Base-by-base conservation (phyloP, 2,113 vertebrate genomes). In the Corythoichthys intestinalis region DNA sequence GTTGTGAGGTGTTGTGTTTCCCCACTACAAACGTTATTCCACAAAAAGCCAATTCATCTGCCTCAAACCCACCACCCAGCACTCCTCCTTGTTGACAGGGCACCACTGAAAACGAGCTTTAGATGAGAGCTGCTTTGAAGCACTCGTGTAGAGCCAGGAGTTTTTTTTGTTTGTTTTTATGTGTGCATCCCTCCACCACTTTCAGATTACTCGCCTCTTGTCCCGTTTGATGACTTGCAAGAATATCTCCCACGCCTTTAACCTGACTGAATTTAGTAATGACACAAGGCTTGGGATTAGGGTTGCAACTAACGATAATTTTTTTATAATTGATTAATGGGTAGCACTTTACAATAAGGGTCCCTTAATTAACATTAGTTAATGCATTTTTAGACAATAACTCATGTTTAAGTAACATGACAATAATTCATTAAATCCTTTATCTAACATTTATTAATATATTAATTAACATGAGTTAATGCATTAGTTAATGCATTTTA, bases 111-210 rank as follows among this genome's bases (percentile, higher is more conserved):
- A 87, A 67, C 72, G 65, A 77, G 72, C 73, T 79, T 48, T 60
- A 85, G 75, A 85, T 77, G 79, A 88, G 79, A 66, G 73, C 57
- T 50, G 75, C 83, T 86, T 85, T 86, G 78, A 83, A 85, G 82
- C 71, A 69, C 58, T 72, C 13, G 60, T 83, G 76, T 79, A 81
- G 75, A 85, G 79, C 74, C 71, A 72, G 67, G 60, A 68, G 75
- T 61, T 58, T 72, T 85, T 79, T 28, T 28, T 28, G 20, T 84
- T 81, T 85, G 75, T 81, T 71, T 78, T 57, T 81, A 67, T 76
- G 78, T 66, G 71, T 77, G 74, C 63, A 67, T 81, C 76, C 81
- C 69, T 46, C 41, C 69, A 47, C 64, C 59, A 53, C 78, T 69
- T 76, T 47, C 66, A 71, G 81, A 83, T 81, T 87, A 77, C 72